Base-by-base conservation (phyloP, 1,140 invertebrate species). In the Drosophila persimilis region DNA sequence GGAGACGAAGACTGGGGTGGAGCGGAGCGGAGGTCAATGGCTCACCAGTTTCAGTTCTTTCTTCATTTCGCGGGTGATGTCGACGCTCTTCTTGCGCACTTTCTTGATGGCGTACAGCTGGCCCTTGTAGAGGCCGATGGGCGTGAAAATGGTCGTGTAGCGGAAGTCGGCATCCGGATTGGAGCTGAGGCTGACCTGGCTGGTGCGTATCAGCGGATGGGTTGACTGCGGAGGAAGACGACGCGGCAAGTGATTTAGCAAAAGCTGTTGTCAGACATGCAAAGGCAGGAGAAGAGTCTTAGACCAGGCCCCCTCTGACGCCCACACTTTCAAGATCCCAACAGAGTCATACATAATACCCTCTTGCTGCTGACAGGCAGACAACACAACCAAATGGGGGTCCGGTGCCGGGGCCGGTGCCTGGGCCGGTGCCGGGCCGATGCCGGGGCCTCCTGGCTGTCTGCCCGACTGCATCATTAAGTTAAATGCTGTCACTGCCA, bases 11-110 rank as follows among this genome's bases (percentile, higher is more conserved):
- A 17, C 17, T 17, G 20, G 7, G 26, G 45, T 53, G 50, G 6
- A 13, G 31, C 41, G 29, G 0, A 15, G 15, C 15, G 15, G 15
- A 15, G 5, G 3, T 24, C 3, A 20, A 6, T 9, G 17, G 91
- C 93, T 94, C 91, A 96, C 96, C 91, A 97, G 94, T 94, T 99
- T 99, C 48, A 99, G 93, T 93, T 99, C 97, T 86, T 98, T 98
- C 90, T 99, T 98, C 93, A 98, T 97, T 80, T 96, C 95, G 48
- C 97, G 92, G 0, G 95, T 98, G 8, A 99, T 96, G 80, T 99
- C 98, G 20, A 98, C 95, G 39, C 95, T 95, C 91, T 97, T 97
- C 86, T 97, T 96, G 55, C 95, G 93, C 1, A 98, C 93, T 55
- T 95, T 95, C 81, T 98, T 98, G 9, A 99, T 94, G 0, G 98